These are phyloP conservation scores for Graptemys geographica DNA, from an alignment of 2,797 vertebrate species.

Conservation along the genomic window DNA sequence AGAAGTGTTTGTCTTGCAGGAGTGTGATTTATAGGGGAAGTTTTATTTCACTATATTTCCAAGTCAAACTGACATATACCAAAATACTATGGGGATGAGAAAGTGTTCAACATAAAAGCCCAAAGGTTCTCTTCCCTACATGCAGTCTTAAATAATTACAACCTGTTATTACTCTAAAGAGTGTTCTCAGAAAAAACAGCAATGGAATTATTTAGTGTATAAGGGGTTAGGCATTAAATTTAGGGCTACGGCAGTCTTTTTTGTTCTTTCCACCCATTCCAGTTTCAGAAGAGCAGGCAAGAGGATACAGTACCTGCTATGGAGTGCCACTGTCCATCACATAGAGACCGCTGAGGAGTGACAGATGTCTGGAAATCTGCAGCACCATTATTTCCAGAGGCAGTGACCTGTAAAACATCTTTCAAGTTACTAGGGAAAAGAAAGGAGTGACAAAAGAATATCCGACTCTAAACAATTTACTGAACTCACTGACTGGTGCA, in stretches of 20 bases:
- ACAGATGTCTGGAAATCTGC: conserved; percentile 86
- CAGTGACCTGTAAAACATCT: conserved; percentile 84
- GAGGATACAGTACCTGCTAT: conserved; percentile 85
- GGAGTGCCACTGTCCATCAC: conserved; percentile 90
- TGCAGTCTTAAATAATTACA: neutral
- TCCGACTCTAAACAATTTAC: neutral
- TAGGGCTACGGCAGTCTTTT: neutral
- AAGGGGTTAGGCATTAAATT: neutral
- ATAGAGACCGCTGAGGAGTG: conserved; percentile 84
- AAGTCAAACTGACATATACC: neutral
- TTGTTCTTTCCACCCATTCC: neutral
- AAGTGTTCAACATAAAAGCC: neutral
- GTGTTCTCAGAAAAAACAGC: neutral
- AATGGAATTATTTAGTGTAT: neutral
- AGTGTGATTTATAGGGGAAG: neutral
- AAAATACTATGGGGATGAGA: neutral
- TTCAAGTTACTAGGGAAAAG: conserved; percentile 3
- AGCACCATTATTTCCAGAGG: conserved; percentile 84
- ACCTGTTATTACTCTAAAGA: neutral
- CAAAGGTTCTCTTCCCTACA: accelerated
- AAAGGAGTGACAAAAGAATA: neutral
- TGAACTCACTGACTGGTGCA: neutral
- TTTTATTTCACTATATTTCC: neutral
- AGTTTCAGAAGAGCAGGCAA: neutral
- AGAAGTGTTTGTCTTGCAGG: neutral